phyloP scores from a whole-genome alignment of 2,888 invertebrate species.

The Heteropelma amictum region DNA sequence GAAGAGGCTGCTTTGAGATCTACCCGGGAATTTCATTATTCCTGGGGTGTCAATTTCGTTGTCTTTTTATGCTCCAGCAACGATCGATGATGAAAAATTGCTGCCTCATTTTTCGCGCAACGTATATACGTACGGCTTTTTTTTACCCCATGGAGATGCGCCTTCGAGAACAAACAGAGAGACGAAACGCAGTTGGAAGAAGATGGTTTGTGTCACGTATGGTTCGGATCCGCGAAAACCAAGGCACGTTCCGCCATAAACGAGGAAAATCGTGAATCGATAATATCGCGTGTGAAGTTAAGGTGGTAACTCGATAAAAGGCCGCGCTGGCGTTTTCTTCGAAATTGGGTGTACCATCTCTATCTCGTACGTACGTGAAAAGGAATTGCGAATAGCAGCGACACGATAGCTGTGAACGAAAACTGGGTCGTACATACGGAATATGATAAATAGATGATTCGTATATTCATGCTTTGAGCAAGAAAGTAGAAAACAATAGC shows the following conservation, averaged over 20 bases:
- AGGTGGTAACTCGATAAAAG: conserved; percentile 4
- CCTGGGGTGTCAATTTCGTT: too few species aligned
- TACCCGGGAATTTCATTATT: too few species aligned
- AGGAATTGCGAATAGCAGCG: conserved; percentile 1
- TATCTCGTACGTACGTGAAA: conserved; percentile 32
- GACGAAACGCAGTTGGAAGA: conserved; percentile 6
- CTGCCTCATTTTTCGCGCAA: too few species aligned
- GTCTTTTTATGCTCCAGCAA: too few species aligned
- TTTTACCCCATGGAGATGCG: too few species aligned
- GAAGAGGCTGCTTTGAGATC: too few species aligned
- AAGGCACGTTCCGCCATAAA: conserved; percentile 28
- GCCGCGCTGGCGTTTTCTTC: conserved; percentile 6
- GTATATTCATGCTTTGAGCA: background rate
- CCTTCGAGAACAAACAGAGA: background rate
- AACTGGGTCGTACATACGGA: conserved; percentile 27
- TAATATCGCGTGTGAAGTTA: conserved; percentile 18
- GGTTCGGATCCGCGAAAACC: background rate
- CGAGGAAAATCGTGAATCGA: conserved; percentile 37
- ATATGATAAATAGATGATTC: background rate
- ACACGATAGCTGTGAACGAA: conserved; percentile 9
- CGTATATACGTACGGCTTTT: too few species aligned
- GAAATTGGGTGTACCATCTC: conserved; percentile 24
- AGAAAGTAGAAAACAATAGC: too few species aligned
- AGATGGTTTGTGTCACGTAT: conserved; percentile 13
- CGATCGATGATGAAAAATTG: too few species aligned